Evolutionary conservation across 2,113 vertebrate genomes (phyloP).

Genomic region (Channa argus): DNA sequence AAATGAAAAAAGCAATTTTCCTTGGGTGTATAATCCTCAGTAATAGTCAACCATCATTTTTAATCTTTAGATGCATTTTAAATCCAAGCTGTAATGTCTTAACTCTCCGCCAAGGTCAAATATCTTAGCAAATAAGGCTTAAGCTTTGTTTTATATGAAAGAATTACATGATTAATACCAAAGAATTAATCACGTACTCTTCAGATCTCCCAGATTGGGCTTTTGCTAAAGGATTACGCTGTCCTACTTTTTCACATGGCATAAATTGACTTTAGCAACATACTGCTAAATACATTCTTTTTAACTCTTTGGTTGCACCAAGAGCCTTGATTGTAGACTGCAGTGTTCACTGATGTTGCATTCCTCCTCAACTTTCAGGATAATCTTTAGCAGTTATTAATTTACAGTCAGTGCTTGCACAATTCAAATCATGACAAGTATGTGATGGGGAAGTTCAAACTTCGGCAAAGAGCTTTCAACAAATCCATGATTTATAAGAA

Average conservation of each 20-base stretch:
- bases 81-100: conserved; percentile 88
- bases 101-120: conserved; percentile 89
- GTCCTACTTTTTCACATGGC: conserved; percentile 86
- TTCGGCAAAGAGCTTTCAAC: not conserved
- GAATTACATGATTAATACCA: conserved; percentile 89
- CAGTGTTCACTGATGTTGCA: not conserved
- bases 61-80: conserved; percentile 91
- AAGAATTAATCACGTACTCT: conserved; percentile 89
- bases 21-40: conserved; percentile 86
- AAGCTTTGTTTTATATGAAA: conserved; percentile 91
- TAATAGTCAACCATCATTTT: conserved; percentile 88
- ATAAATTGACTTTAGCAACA: conserved; percentile 82
- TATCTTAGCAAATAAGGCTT: conserved; percentile 89
- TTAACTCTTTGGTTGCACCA: conserved; percentile 61
- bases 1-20: conserved; percentile 88
- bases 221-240: conserved; percentile 87
- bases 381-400: conserved; percentile 26
- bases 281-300: conserved; percentile 75
- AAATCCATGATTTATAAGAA: not conserved
- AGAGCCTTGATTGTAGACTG: conserved; percentile 54
- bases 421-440: conserved; percentile 13
- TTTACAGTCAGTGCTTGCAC: not conserved
- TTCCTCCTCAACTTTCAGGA: conserved; percentile 14
- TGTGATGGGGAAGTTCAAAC: conserved; percentile 1
- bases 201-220: conserved; percentile 86